These are phyloP conservation scores for Poeciliopsis occidentalis DNA, from an alignment of 2,113 vertebrate genomes.

Conservation along the genomic window DNA sequence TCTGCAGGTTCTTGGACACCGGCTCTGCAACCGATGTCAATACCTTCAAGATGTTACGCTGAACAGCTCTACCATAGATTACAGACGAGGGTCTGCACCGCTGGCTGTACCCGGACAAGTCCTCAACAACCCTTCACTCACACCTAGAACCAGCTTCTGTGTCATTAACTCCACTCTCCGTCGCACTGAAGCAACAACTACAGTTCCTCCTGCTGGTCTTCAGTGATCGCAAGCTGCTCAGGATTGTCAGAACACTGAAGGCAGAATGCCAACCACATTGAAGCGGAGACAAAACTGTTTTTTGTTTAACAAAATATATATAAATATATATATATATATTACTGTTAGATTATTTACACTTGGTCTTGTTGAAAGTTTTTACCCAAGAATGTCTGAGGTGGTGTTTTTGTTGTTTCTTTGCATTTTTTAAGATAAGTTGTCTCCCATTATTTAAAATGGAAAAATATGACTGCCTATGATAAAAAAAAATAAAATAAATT, in stretches of 20 bases:
- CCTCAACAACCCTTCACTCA: conserved; percentile 9
- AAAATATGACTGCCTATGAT: background rate
- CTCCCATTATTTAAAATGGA: background rate
- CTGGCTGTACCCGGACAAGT: background rate
- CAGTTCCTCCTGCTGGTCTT: background rate
- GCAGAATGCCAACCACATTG: background rate
- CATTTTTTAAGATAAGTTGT: background rate
- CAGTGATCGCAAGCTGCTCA: conserved; percentile 1
- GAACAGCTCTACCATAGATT: conserved; percentile 85
- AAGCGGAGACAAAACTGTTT: too few species aligned
- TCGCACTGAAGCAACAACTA: conserved; percentile 2
- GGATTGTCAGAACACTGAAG: background rate
- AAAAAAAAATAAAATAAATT: background rate
- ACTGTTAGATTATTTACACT: background rate
- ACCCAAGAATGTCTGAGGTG: background rate
- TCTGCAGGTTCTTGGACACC: conserved; percentile 73
- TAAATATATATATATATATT: background rate
- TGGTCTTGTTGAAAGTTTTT: background rate
- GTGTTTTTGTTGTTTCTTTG: background rate
- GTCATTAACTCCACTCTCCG: conserved; percentile 22
- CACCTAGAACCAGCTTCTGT: conserved; percentile 49
- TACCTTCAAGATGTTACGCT: conserved; percentile 63
- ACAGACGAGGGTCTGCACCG: conserved; percentile 13
- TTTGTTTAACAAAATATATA: too few species aligned
- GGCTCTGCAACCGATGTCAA: conserved; percentile 43